Percentiles rank a stretch among this genome's conserved stretches.
Conservation (phyloP, 2,113 vertebrate genomes). For the Seriola dumerili region DNA sequence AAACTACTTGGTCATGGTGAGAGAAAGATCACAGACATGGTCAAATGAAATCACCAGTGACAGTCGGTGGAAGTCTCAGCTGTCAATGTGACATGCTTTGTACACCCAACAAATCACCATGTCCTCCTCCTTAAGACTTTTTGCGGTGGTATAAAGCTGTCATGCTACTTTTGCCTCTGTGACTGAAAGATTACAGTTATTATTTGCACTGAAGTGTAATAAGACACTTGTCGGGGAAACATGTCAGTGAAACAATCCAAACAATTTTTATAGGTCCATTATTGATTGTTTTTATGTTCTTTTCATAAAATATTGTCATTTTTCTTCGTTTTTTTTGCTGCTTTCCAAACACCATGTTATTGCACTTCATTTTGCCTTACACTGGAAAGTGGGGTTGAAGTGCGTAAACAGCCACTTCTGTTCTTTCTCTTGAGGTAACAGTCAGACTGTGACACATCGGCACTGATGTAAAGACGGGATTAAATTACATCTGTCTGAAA, state of each 20-base stretch:
- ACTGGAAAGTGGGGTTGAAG: neutral
- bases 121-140: slow-evolving; percentile 6
- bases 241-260: slow-evolving; percentile 11
- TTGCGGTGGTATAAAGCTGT: neutral
- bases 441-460: neutral
- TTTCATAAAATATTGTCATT: neutral
- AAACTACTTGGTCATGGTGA: neutral
- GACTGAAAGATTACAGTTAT: slow-evolving; percentile 36
- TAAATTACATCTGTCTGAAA: slow-evolving; percentile 11
- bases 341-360: neutral
- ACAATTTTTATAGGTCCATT: neutral
- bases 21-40: neutral
- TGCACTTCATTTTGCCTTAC: neutral
- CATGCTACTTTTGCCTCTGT: neutral
- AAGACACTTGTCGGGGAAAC: slow-evolving; percentile 4
- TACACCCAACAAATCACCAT: neutral
- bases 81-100: neutral
- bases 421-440: too few relatives aligned
- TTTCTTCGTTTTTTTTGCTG: too few relatives aligned
- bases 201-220: neutral
- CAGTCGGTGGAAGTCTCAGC: neutral
- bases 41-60: neutral
- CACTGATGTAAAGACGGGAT: neutral
- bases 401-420: neutral
- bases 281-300: slow-evolving; percentile 1